Base-by-base conservation (phyloP, 2,113 vertebrate species). In the Cricetomys ansorgei region DNA sequence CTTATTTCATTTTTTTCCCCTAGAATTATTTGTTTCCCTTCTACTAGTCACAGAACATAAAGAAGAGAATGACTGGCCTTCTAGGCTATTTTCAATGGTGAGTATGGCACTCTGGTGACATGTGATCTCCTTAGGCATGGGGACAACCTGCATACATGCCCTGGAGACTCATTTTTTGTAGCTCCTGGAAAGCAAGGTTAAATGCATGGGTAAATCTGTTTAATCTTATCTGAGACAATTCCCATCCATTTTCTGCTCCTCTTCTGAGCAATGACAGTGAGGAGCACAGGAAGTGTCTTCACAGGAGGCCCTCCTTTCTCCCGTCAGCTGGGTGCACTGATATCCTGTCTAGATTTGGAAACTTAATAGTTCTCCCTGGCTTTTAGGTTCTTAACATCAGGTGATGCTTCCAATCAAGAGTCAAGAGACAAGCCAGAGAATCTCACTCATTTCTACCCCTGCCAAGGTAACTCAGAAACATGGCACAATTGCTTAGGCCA, bases 151-250 rank as follows among this genome's bases (percentile, higher is more conserved):
- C 37, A 17, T 8, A 69, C 6, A 11, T 53, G 73, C 16, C 17
- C 55, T 76, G 1, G 2, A 70, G 59, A 40, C 27, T 95, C 31
- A 37, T 88, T 77, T 92, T 84, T 70, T 76, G 4, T 59, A 91
- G 45, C 69, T 96, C 50, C 27, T 85, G 11, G 27, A 93, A n/a
- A 8, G 19, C 57, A 85, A 73, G 50, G 40, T 65, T 94, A 57
- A 92, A 72, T 64, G 37, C 15, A 72, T 27, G 29, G 43, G 4
- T 9, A 62, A 6, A 7, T 87, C 48, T 50, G 12, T 65, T 37
- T 92, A 55, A 79, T 73, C 55, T 45, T 77, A 72, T 45, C 45
- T 65, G 40, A n/a, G 67, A 45, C 31, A 12, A 65, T 72, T 77
- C 7, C 62, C 15, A 43, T 87, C 77, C 69, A n/a, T 37, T 50